phyloP scores from a whole-genome alignment of 2,888 invertebrate species.

The Andrena bicolor region DNA sequence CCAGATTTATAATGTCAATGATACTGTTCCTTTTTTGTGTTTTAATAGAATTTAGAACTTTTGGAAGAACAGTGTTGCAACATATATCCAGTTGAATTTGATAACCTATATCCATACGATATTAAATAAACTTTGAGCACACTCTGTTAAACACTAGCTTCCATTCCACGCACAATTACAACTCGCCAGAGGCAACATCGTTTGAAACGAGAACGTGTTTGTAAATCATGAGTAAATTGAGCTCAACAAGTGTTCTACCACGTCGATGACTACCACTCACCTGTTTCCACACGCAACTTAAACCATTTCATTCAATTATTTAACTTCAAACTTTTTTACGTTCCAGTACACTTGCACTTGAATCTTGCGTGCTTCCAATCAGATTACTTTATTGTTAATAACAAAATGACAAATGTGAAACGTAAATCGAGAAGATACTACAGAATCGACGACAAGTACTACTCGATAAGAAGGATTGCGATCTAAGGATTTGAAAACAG shows the following conservation, averaged over 20 bases:
- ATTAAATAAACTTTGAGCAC: too few species aligned
- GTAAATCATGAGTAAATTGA: conserved; percentile 10
- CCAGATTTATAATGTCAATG: neutral
- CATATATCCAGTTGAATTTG: neutral
- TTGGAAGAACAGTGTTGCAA: too few species aligned
- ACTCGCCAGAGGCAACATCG: neutral
- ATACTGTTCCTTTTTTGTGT: too few species aligned
- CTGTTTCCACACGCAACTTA: conserved; percentile 7
- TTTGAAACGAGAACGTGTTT: neutral
- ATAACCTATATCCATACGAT: too few species aligned
- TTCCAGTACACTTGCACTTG: neutral
- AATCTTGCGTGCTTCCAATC: neutral
- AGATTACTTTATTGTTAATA: neutral
- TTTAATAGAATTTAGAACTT: too few species aligned
- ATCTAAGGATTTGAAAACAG: too few species aligned
- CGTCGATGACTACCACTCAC: neutral
- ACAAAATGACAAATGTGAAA: neutral
- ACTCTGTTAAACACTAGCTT: neutral
- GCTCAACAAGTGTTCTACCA: conserved; percentile 46
- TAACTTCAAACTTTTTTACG: neutral
- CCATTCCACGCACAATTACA: neutral
- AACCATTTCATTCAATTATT: neutral
- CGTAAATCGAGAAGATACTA: neutral
- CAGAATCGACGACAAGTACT: too few species aligned
- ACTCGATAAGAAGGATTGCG: too few species aligned